Conservation (phyloP, 2,888 invertebrate genomes). For the Tuberolachnus salignus region DNA sequence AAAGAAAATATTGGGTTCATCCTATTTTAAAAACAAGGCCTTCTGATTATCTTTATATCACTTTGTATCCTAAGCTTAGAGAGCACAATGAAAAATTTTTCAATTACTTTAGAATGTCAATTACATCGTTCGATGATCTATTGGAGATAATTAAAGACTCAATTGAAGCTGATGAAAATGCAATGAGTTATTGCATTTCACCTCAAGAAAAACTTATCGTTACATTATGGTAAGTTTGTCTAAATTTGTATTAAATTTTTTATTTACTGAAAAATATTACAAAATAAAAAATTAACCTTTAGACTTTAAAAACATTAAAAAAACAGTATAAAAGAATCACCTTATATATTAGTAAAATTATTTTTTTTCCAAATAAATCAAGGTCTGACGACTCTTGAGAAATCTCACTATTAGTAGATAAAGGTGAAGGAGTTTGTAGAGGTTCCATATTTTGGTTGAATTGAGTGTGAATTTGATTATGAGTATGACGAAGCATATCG, state of each 20-base stretch:
- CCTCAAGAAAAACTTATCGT: not conserved
- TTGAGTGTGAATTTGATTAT: constrained; percentile 1
- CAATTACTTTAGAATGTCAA: constrained; percentile 13
- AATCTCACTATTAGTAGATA: constrained; percentile 4
- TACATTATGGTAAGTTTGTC: not conserved
- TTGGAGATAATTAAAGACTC: constrained; percentile 5
- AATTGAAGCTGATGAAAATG: not conserved
- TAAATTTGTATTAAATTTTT: no score
- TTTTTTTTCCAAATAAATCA: constrained; percentile 15
- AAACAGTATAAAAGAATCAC: constrained; percentile 5
- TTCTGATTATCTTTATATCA: not conserved
- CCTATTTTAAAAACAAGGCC: constrained; percentile 1
- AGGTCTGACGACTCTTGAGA: constrained; percentile 1
- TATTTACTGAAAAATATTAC: no score
- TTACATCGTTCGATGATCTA: constrained; percentile 13
- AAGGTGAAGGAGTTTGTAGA: not conserved
- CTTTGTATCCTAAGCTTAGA: not conserved
- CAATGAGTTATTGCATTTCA: not conserved
- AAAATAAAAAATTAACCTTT: no score
- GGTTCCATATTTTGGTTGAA: constrained; percentile 4
- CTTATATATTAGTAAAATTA: not conserved
- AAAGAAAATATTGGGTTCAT: constrained; percentile 6
- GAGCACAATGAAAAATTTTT: not conserved
- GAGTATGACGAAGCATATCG: constrained; percentile 4
- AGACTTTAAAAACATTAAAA: constrained; percentile 2